Conservation (phyloP, 2,888 invertebrate species). For the Cantharis lateralis region DNA sequence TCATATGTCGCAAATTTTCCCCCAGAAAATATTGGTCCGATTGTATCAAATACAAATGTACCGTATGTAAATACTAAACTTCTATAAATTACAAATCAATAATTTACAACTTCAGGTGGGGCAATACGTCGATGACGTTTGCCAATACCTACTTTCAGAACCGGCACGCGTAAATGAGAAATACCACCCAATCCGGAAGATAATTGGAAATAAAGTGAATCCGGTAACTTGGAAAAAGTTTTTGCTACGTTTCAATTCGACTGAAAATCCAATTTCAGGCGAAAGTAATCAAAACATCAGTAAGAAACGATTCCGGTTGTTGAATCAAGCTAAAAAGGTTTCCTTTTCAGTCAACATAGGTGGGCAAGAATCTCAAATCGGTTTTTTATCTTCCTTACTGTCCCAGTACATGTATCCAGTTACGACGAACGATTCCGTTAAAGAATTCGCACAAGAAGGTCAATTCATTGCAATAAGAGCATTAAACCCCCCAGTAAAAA, state of each 20-base stretch:
- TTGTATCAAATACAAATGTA: slow-evolving; percentile 83
- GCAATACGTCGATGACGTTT: slow-evolving; percentile 66
- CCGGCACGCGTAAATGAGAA: slow-evolving; percentile 57
- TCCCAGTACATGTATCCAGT: slow-evolving; percentile 50
- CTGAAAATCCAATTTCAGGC: not conserved
- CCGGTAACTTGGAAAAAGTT: slow-evolving; percentile 71
- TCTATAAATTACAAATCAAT: not conserved
- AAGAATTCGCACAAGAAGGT: not conserved
- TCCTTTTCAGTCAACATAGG: slow-evolving; percentile 66
- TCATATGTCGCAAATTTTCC: slow-evolving; percentile 83
- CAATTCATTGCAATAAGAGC: not conserved
- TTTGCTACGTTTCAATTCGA: slow-evolving; percentile 44
- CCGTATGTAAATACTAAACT: slow-evolving; percentile 61
- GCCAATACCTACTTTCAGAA: slow-evolving; percentile 61
- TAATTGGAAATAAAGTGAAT: slow-evolving; percentile 74
- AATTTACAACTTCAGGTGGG: slow-evolving; percentile 52
- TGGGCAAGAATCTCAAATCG: slow-evolving; percentile 71
- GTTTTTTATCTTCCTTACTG: slow-evolving; percentile 67
- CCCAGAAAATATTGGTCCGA: slow-evolving; percentile 92
- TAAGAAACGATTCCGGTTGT: not conserved
- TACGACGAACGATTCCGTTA: not conserved
- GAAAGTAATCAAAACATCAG: not conserved
- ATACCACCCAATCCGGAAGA: slow-evolving; percentile 60
- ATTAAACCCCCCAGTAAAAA: not conserved
- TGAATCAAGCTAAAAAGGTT: not conserved